Percentiles rank a stretch among this genome's conserved stretches.
These are phyloP conservation scores for Abscondita cerata DNA, from an alignment of 2,888 invertebrate genomes.

Conservation along the genomic window DNA sequence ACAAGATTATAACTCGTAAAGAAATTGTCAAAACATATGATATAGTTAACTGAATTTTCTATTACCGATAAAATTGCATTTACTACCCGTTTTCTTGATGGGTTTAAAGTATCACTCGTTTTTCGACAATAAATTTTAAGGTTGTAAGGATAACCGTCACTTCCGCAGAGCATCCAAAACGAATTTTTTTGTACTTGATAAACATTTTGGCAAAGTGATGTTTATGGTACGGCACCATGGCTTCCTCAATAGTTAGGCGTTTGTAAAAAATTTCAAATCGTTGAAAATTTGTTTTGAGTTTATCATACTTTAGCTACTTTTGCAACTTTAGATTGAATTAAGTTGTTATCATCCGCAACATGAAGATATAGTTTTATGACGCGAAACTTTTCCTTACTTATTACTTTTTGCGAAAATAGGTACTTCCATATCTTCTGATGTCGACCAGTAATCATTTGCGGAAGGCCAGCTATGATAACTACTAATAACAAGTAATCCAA, in stretches of 20 bases:
- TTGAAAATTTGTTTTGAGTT: not conserved
- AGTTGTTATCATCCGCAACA: not conserved
- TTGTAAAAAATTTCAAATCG: not conserved
- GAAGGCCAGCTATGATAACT: not conserved
- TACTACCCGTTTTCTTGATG: not conserved
- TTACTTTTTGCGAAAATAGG: not conserved
- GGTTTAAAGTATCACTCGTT: conserved; percentile 4
- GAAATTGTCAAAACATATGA: not conserved
- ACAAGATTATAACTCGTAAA: not conserved
- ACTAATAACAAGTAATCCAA: not conserved
- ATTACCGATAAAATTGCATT: not conserved
- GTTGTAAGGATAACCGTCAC: not conserved
- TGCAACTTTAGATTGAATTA: not conserved
- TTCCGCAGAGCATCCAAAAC: not conserved
- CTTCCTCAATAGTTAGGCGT: not conserved
- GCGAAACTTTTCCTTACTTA: not conserved
- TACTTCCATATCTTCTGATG: not conserved
- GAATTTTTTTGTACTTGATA: not conserved
- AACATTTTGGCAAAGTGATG: not conserved
- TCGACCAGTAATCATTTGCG: not conserved
- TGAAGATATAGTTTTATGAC: not conserved
- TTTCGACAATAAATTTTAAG: not conserved
- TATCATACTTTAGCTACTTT: not conserved
- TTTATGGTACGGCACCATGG: not conserved
- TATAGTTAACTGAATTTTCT: not conserved